Base-by-base conservation (phyloP, 2,113 vertebrate genomes). In the Columba janthina region DNA sequence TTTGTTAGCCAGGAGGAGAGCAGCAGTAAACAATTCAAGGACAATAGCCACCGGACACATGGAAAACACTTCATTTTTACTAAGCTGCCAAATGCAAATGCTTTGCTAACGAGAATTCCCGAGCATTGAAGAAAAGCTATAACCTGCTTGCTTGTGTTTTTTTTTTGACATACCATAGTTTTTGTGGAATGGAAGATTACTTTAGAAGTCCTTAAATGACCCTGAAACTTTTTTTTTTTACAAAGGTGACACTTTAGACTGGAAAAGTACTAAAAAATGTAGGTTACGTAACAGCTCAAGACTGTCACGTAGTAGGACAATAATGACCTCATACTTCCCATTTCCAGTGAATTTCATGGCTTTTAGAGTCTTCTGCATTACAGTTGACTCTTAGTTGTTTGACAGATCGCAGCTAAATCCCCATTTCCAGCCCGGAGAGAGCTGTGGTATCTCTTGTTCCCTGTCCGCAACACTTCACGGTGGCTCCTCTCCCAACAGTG, bases 1-100 rank as follows among this genome's bases (percentile, higher is more conserved):
- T 95, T 94, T 94, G 74, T 91, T 89, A 89, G 70, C n/a, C 85
- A 62, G 77, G 12, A 21, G 89, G 81, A 94, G 66, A 91, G 77
- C 53, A 75, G 70, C 77, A 92, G 80, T 82, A 92, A 95, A 94
- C 77, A 78, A 65, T 26, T 24, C 0, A 14, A 91, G 84, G 58
- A 96, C 93, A 94, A 89, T 53, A 78, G 84, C 65, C 66, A 76
- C 70, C 11, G 78, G 40, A 78, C 89, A 94, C 73, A 90, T 61
- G 87, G 94, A 87, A 90, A 94, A 89, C 66, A 72, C 66, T 90
- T 88, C 64, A 89, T 38, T 92, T 89, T 61, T 31, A 65, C 70
- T 32, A 38, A 87, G 65, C 6, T 31, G 61, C 36, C 16, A 9
- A 66, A 42, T 53, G 60, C 58, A 94, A 78, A 85, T 66, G 19